Conservation (phyloP, 1,140 invertebrate genomes). For the Trichoplusia ni region DNA sequence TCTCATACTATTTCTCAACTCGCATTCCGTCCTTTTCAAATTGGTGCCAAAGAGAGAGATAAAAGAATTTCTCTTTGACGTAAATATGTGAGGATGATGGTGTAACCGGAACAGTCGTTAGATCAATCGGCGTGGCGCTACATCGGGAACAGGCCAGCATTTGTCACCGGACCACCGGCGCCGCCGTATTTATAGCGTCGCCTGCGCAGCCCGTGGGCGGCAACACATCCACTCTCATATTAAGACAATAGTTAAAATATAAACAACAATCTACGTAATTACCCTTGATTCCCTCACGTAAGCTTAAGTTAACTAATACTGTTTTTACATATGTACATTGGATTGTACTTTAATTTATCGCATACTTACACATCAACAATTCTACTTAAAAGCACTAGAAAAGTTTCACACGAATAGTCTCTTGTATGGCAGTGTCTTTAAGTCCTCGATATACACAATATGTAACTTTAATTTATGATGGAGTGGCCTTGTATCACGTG, state of each 20-base stretch:
- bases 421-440: slow-evolving; percentile 8
- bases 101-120: slow-evolving; percentile 55
- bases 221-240: slow-evolving; percentile 40
- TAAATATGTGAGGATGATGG: slow-evolving; percentile 36
- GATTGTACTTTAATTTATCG: slow-evolving; percentile 15
- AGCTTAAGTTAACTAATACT: slow-evolving; percentile 27
- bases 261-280: slow-evolving; percentile 30
- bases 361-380: neutral
- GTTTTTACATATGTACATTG: slow-evolving; percentile 18
- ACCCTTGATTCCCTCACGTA: slow-evolving; percentile 41
- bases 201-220: slow-evolving; percentile 69
- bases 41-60: slow-evolving; percentile 32
- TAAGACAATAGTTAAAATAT: slow-evolving; percentile 35
- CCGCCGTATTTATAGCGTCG: slow-evolving; percentile 77
- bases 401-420: slow-evolving; percentile 12
- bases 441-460: neutral
- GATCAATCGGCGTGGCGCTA: slow-evolving; percentile 70
- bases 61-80: slow-evolving; percentile 29
- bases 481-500: slow-evolving; percentile 46
- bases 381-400: slow-evolving; percentile 16
- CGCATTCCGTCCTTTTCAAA: slow-evolving; percentile 5
- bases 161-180: slow-evolving; percentile 79
- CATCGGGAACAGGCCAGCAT: slow-evolving; percentile 67
- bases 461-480: slow-evolving; percentile 4
- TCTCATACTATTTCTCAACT: neutral